Percentiles rank a stretch among this genome's conserved stretches.
Evolutionary conservation across 2,113 vertebrate species (phyloP).

Genomic region (Chascanopsetta lugubris): DNA sequence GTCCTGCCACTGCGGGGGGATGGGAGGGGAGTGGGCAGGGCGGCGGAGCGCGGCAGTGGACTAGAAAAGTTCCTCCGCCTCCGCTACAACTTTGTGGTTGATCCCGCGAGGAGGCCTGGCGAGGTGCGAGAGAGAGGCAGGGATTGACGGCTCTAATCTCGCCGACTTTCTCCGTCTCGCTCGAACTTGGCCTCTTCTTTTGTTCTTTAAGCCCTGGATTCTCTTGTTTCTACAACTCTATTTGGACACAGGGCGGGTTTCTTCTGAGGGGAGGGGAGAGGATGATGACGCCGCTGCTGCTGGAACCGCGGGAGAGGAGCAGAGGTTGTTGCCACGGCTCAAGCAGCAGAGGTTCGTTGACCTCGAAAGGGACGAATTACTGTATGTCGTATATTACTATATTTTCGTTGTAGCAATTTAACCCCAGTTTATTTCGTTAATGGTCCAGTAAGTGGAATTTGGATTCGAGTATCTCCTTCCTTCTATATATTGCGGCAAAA

Average conservation of each 20-base stretch:
- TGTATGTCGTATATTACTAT: too few relatives aligned
- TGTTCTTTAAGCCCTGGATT: slow-evolving; percentile 79
- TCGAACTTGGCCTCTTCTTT: slow-evolving; percentile 71
- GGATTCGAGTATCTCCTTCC: too few relatives aligned
- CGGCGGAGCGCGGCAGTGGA: slow-evolving; percentile 14
- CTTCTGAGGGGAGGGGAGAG: slow-evolving; percentile 3
- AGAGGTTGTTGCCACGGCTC: not conserved
- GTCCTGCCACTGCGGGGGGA: slow-evolving; percentile 11
- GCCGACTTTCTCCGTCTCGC: slow-evolving; percentile 50
- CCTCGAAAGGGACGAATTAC: not conserved
- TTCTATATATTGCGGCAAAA: too few relatives aligned
- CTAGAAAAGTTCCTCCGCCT: slow-evolving; percentile 71
- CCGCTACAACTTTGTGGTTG: slow-evolving; percentile 69
- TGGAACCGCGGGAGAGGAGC: not conserved
- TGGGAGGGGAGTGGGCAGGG: slow-evolving; percentile 21
- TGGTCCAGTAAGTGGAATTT: too few relatives aligned
- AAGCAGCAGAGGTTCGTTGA: slow-evolving; percentile 10
- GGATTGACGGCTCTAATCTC: slow-evolving; percentile 80
- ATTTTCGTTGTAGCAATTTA: too few relatives aligned
- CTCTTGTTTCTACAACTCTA: slow-evolving; percentile 71
- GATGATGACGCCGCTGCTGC: slow-evolving; percentile 16
- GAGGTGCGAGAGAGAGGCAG: slow-evolving; percentile 51
- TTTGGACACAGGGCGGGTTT: slow-evolving; percentile 58
- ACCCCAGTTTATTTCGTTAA: too few relatives aligned
- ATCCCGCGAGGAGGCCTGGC: slow-evolving; percentile 68